Conservation (phyloP, 1,140 invertebrate genomes). For the Belonocnema kinseyi region DNA sequence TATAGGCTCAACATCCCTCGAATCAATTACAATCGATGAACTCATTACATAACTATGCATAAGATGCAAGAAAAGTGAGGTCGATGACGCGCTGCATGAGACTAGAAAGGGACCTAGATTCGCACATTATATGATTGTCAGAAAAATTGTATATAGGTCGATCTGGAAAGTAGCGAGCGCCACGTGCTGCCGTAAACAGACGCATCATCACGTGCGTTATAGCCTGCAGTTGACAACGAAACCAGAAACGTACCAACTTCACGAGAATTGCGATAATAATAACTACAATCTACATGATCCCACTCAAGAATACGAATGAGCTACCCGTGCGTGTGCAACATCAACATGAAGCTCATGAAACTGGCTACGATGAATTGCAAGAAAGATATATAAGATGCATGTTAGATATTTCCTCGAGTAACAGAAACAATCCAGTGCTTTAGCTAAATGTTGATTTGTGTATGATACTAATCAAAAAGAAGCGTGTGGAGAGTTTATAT, state of each 20-base stretch:
- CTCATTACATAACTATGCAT: slow-evolving; percentile 17
- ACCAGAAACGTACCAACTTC: not conserved
- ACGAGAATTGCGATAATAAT: slow-evolving; percentile 24
- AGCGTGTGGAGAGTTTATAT: too few relatives aligned
- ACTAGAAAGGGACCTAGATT: slow-evolving; percentile 28
- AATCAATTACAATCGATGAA: not conserved
- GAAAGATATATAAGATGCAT: too few relatives aligned
- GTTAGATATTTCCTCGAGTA: too few relatives aligned
- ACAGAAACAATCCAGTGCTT: too few relatives aligned
- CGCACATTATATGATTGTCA: slow-evolving; percentile 3
- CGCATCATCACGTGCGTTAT: slow-evolving; percentile 20
- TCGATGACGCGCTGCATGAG: not conserved
- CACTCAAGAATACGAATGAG: too few relatives aligned
- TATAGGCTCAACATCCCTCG: not conserved
- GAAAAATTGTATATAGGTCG: slow-evolving; percentile 20
- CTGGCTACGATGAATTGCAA: too few relatives aligned
- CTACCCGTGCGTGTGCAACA: too few relatives aligned
- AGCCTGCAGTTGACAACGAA: not conserved
- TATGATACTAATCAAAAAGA: too few relatives aligned
- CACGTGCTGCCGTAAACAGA: slow-evolving; percentile 25
- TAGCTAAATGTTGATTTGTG: too few relatives aligned
- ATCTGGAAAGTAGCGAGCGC: slow-evolving; percentile 18
- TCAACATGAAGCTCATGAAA: too few relatives aligned
- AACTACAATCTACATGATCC: not conserved
- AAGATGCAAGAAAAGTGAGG: slow-evolving; percentile 30